Conservation (phyloP, 2,797 vertebrate species). For the Heliangelus exortis region DNA sequence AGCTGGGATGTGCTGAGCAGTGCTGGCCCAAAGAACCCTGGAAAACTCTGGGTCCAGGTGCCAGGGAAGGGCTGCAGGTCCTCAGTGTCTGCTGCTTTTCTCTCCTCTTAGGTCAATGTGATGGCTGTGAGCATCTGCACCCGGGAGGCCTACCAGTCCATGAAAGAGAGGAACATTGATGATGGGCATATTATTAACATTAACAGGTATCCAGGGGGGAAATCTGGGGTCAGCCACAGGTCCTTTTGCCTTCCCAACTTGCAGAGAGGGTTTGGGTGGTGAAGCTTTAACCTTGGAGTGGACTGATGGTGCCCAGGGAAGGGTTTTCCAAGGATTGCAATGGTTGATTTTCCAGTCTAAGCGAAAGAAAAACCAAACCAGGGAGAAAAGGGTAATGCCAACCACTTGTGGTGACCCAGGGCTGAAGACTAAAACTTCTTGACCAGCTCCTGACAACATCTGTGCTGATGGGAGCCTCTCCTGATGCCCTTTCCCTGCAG, state of each 20-base stretch:
- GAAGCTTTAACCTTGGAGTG: neutral
- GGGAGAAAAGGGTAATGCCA: neutral
- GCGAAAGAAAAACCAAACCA: neutral
- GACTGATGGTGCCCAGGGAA: neutral
- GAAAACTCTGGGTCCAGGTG: neutral
- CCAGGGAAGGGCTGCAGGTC: neutral
- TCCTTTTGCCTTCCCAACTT: neutral
- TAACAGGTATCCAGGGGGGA: slow-evolving; percentile 85
- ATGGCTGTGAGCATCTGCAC: slow-evolving; percentile 95
- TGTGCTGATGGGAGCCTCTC: rapidly evolving
- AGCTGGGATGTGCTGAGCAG: neutral
- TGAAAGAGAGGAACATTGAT: slow-evolving; percentile 92
- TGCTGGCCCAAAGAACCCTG: neutral
- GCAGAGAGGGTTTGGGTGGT: neutral
- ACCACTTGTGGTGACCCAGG: neutral
- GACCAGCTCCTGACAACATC: neutral
- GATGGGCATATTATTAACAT: slow-evolving; percentile 98
- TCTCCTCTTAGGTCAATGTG: slow-evolving; percentile 87
- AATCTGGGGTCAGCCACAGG: rapidly evolving
- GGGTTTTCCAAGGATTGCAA: neutral
- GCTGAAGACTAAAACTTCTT: neutral
- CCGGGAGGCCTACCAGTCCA: slow-evolving; percentile 93
- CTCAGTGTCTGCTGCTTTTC: neutral
- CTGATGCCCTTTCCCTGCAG: neutral
- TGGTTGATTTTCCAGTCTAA: neutral